Evolutionary conservation across 2,888 invertebrate genomes (phyloP).

Genomic region (Leptopilina syphax): DNA sequence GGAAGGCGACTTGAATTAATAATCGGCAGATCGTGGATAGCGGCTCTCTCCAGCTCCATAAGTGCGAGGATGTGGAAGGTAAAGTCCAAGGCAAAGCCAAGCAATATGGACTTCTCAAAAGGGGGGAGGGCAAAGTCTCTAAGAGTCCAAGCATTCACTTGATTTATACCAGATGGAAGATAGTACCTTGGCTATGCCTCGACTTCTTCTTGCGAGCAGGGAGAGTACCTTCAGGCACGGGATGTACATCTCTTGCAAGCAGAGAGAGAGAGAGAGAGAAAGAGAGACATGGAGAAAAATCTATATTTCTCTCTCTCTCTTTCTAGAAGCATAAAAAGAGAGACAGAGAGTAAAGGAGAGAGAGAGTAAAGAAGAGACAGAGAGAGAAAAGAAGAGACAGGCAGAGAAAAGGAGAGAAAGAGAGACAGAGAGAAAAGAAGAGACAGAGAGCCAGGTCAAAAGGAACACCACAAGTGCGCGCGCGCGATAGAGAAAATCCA

Average conservation of each 20-base stretch:
- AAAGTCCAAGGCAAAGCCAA: conserved; percentile 31
- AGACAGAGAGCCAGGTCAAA: background rate
- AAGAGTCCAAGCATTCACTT: conserved; percentile 73
- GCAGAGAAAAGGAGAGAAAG: background rate
- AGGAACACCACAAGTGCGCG: background rate
- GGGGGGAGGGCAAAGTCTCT: conserved; percentile 68
- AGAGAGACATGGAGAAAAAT: background rate
- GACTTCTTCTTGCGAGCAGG: conserved; percentile 50
- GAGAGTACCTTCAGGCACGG: conserved; percentile 36
- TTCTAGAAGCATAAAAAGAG: too few relatives aligned
- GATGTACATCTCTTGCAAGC: conserved; percentile 9
- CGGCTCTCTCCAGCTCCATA: conserved; percentile 58
- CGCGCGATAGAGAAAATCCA: conserved; percentile 31
- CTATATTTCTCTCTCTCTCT: too few relatives aligned
- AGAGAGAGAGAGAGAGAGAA: conserved; percentile 17
- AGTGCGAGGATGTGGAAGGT: conserved; percentile 41
- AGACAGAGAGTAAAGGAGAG: too few relatives aligned
- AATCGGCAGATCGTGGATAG: conserved; percentile 73
- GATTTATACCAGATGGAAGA: conserved; percentile 76
- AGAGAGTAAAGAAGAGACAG: too few relatives aligned
- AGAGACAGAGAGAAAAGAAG: too few relatives aligned
- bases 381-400: too few relatives aligned
- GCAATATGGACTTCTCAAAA: conserved; percentile 62
- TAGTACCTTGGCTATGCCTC: conserved; percentile 67
- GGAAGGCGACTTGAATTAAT: conserved; percentile 72